phyloP scores from a whole-genome alignment of 2,113 vertebrate genomes.

The Silurus asotus region DNA sequence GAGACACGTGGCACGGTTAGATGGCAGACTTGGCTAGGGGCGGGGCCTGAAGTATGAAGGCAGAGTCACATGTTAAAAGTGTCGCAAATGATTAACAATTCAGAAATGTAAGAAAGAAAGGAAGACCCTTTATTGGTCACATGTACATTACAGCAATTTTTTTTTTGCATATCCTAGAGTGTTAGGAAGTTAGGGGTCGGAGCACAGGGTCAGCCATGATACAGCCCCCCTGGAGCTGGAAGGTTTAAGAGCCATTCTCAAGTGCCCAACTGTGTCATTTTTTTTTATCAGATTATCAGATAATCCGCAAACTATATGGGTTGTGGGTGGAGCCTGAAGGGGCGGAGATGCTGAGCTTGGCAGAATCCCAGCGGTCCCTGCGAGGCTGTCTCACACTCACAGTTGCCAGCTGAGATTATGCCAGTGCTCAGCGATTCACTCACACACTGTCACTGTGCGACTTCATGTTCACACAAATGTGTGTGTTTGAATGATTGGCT shows the following conservation, averaged over 20 bases:
- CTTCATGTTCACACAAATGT: constrained; percentile 7
- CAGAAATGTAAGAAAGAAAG: too few relatives aligned
- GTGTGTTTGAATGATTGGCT: not conserved
- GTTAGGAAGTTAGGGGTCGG: too few relatives aligned
- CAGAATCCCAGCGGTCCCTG: constrained; percentile 86
- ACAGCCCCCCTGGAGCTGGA: too few relatives aligned
- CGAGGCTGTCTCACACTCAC: constrained; percentile 83
- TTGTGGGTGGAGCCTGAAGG: constrained; percentile 7
- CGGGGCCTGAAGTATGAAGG: not conserved
- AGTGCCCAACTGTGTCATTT: too few relatives aligned
- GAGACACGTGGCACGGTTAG: not conserved
- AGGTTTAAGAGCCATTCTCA: too few relatives aligned
- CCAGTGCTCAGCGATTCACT: constrained; percentile 77
- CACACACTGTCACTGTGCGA: not conserved
- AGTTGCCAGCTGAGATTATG: constrained; percentile 99
- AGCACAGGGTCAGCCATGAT: too few relatives aligned
- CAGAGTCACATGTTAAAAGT: not conserved
- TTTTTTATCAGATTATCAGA: not conserved
- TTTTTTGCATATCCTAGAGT: too few relatives aligned
- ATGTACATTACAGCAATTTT: too few relatives aligned
- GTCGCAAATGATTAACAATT: not conserved
- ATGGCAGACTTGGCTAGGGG: not conserved
- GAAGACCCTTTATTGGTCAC: too few relatives aligned
- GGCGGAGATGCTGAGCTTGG: constrained; percentile 81
- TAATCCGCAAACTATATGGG: not conserved